phyloP scores from a whole-genome alignment of 2,113 vertebrate species.

The Odontesthes bonariensis region DNA sequence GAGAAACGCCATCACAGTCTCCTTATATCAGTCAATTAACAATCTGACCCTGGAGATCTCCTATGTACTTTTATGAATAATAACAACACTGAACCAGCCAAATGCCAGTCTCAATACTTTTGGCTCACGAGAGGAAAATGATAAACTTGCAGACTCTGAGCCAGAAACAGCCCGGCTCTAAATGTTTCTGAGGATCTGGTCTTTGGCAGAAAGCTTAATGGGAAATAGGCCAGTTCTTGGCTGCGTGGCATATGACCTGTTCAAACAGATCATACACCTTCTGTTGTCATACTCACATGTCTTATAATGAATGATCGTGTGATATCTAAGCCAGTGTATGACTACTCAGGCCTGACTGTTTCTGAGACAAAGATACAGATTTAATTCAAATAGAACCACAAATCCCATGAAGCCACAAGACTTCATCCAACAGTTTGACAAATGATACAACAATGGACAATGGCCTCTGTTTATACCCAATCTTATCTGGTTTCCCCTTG shows the following conservation, averaged over 20 bases:
- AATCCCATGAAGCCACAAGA: conserved; percentile 7
- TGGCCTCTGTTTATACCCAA: conserved; percentile 55
- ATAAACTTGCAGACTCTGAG: conserved; percentile 26
- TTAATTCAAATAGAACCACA: conserved; percentile 32
- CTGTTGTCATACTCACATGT: conserved; percentile 12
- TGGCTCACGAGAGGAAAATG: conserved; percentile 32
- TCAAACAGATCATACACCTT: conserved; percentile 26
- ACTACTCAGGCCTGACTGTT: neutral
- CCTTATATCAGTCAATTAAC: conserved; percentile 22
- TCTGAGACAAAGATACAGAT: conserved; percentile 15
- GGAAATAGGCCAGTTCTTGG: neutral
- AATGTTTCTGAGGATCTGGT: conserved; percentile 24
- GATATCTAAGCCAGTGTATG: conserved; percentile 2
- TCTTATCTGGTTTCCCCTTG: conserved; percentile 65
- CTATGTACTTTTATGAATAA: neutral
- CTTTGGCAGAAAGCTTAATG: neutral
- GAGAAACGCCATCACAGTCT: conserved; percentile 7
- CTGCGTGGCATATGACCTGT: neutral
- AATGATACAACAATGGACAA: conserved; percentile 54
- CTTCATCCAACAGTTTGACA: conserved; percentile 40
- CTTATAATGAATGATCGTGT: conserved; percentile 15
- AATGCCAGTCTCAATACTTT: conserved; percentile 25
- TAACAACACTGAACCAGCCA: conserved; percentile 10
- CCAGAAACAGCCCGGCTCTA: conserved; percentile 20
- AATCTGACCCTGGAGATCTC: conserved; percentile 6